These are phyloP conservation scores for Sebastes itinus DNA, from an alignment of 2,797 vertebrate genomes.

Conservation along the genomic window DNA sequence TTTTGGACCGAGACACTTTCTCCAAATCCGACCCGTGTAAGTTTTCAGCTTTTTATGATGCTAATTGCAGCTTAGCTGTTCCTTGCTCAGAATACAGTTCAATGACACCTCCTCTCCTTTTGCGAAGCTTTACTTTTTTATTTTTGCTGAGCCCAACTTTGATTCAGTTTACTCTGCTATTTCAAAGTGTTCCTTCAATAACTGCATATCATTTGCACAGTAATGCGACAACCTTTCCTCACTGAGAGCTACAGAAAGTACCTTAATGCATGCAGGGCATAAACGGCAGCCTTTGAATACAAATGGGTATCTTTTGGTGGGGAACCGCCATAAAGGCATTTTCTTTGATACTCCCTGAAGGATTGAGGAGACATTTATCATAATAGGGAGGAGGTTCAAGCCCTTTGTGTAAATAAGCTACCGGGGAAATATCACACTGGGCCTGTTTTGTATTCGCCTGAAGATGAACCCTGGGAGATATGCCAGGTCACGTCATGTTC, in stretches of 20 bases:
- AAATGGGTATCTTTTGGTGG: constrained; percentile 69
- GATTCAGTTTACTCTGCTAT: constrained; percentile 75
- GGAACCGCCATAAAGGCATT: constrained; percentile 46
- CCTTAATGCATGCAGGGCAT: constrained; percentile 72
- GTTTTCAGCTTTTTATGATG: constrained; percentile 52
- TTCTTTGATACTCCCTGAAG: constrained; percentile 40
- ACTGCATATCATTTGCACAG: constrained; percentile 80
- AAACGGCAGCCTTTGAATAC: constrained; percentile 73
- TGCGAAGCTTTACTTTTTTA: constrained; percentile 36
- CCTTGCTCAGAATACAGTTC: not conserved
- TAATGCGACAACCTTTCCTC: constrained; percentile 79
- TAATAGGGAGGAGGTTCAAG: constrained; percentile 47
- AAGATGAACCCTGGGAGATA: constrained; percentile 39
- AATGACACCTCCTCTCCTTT: constrained; percentile 21
- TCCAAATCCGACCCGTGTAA: constrained; percentile 97
- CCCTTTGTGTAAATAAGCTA: constrained; percentile 56
- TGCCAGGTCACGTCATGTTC: constrained; percentile 35
- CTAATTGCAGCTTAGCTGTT: constrained; percentile 29
- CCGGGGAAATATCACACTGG: constrained; percentile 39
- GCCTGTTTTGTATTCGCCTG: constrained; percentile 41
- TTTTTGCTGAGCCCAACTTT: constrained; percentile 65
- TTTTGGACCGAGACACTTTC: constrained; percentile 96
- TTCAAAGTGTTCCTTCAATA: constrained; percentile 73
- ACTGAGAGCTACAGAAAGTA: constrained; percentile 65
- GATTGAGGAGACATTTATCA: constrained; percentile 47